Conservation (phyloP, 2,888 invertebrate genomes). For the Drosophila monieri region DNA sequence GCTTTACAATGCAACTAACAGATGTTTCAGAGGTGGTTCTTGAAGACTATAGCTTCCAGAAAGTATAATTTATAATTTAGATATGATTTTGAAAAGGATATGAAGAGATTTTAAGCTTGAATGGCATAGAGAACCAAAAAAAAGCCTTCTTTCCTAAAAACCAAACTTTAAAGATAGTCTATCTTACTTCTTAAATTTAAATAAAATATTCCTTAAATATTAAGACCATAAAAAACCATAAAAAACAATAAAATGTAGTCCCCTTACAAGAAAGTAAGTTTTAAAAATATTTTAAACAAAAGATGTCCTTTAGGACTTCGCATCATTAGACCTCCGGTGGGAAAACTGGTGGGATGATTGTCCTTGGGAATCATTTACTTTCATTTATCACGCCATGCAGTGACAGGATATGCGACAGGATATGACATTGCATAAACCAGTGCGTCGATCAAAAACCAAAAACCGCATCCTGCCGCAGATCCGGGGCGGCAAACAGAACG, state of each 20-base stretch:
- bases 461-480: constrained; percentile 42
- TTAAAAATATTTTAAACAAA: background rate
- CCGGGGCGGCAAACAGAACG: constrained; percentile 17
- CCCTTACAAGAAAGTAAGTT: background rate
- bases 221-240: background rate
- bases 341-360: constrained; percentile 33
- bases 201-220: background rate
- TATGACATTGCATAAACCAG: constrained; percentile 56
- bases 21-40: background rate
- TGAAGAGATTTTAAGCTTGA: too few species aligned
- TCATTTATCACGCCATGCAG: constrained; percentile 56
- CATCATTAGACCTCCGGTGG: background rate
- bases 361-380: constrained; percentile 9
- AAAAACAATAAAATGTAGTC: background rate
- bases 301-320: background rate
- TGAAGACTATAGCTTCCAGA: too few species aligned
- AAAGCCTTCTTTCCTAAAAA: too few species aligned
- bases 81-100: too few species aligned
- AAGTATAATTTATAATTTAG: too few species aligned
- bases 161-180: too few species aligned
- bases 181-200: too few species aligned
- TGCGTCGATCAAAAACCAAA: constrained; percentile 20
- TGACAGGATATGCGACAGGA: constrained; percentile 60
- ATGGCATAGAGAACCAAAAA: too few species aligned
- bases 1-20: background rate